Base-by-base conservation (phyloP, 2,113 vertebrate species). In the Pungitius pungitius region DNA sequence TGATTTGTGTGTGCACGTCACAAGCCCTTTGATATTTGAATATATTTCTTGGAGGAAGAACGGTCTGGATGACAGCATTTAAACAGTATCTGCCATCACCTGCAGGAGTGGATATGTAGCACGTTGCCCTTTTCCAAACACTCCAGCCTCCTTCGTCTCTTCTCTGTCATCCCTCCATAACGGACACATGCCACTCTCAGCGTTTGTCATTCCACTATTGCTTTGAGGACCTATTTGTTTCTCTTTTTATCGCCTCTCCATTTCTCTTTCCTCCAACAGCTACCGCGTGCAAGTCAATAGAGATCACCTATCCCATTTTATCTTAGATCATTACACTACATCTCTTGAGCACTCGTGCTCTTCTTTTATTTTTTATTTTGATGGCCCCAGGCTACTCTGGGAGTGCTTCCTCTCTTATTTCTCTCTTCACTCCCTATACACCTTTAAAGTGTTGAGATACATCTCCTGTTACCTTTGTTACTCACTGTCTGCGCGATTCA, bases 71-170 rank as follows among this genome's bases (percentile, higher is more conserved):
- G 59, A 81, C 26, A 78, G 69, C 57, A 73, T 68, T 52, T 57
- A 60, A 74, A 81, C 62, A 85, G 75, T 68, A 86, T 84, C 85
- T 86, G 45, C 52, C 78, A 70, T 78, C 75, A 81, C 76, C 73
- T 33, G 67, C 73, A 78, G 59, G 74, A 63, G 58, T 61, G 49
- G n/a, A 82, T 77, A 40, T 64, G 60, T 56, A 47, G 67, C 56
- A 37, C 26, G 59, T 49, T 84, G 56, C 63, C 72, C 75, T 87
- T 80, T 81, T 58, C 47, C 65, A 59, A 65, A 75, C 26, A 61
- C 69, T 49, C 43, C 27, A 47, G 27, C 49, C 5, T 47, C 49
- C 60, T 62, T 24, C 52, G 43, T 64, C n/a, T n/a, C n/a, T n/a
- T n/a, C n/a, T n/a, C n/a, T n/a, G n/a, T 8, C 51, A 33, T 39